Percentiles rank a stretch among this genome's conserved stretches.
Evolutionary conservation across 2,888 invertebrate genomes (phyloP).

Genomic region (Brachypalpus laphriformis): DNA sequence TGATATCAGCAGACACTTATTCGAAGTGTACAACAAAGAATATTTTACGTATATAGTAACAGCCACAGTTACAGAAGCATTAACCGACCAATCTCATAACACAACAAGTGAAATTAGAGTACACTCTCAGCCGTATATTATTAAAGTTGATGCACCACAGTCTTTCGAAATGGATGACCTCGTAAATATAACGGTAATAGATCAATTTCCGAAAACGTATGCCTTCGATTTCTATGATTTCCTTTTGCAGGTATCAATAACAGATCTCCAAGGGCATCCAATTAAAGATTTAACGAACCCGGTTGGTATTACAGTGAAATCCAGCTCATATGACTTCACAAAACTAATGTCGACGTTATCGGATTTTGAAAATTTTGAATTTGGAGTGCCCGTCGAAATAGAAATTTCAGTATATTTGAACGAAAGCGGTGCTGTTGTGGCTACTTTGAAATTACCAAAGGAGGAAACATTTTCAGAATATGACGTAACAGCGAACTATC

Average conservation of each 20-base stretch:
- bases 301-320: constrained; percentile 78
- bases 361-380: neutral
- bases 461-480: neutral
- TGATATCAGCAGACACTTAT: constrained; percentile 79
- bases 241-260: constrained; percentile 81
- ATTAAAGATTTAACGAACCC: constrained; percentile 84
- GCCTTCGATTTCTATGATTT: neutral
- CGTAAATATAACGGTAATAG: constrained; percentile 79
- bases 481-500: constrained; percentile 12
- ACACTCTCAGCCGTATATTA: constrained; percentile 88
- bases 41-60: constrained; percentile 88
- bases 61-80: constrained; percentile 92
- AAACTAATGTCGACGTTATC: neutral
- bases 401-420: neutral
- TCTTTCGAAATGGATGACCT: constrained; percentile 94
- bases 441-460: neutral
- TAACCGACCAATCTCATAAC: constrained; percentile 86
- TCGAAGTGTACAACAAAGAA: constrained; percentile 79
- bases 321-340: neutral
- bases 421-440: neutral
- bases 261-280: constrained; percentile 87
- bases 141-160: constrained; percentile 91
- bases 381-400: neutral
- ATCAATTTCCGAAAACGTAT: neutral
- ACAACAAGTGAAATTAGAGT: constrained; percentile 84